These are phyloP conservation scores for Pachycephala philippinensis DNA, from an alignment of 2,113 vertebrate genomes.

Conservation along the genomic window DNA sequence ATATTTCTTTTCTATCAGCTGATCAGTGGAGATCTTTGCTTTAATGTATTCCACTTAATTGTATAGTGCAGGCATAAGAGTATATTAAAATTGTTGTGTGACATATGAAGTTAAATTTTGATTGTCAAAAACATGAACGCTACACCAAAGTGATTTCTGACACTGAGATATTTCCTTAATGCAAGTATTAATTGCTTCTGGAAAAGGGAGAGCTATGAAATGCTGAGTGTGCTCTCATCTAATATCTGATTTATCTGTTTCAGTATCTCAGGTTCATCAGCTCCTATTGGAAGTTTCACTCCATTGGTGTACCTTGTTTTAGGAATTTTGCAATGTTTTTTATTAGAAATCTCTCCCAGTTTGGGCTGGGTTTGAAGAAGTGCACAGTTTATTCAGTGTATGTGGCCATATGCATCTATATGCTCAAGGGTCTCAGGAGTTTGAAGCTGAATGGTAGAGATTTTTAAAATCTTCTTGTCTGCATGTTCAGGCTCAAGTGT, in stretches of 20 bases:
- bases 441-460: background rate
- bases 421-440: background rate
- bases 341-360: background rate
- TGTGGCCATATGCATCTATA: background rate
- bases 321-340: background rate
- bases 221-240: background rate
- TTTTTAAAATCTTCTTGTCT: background rate
- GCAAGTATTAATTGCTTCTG: background rate
- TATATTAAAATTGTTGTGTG: background rate
- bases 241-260: background rate
- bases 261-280: background rate
- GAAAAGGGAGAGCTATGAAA: background rate
- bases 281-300: background rate
- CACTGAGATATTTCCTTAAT: background rate
- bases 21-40: background rate
- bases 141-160: background rate
- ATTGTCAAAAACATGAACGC: background rate
- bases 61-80: background rate
- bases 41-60: background rate
- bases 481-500: background rate
- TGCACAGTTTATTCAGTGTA: background rate
- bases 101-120: background rate
- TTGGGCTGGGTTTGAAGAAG: background rate
- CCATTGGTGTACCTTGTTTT: background rate
- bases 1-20: background rate